Conservation (phyloP, 2,888 invertebrate species). For the Cheilosia urbana region DNA sequence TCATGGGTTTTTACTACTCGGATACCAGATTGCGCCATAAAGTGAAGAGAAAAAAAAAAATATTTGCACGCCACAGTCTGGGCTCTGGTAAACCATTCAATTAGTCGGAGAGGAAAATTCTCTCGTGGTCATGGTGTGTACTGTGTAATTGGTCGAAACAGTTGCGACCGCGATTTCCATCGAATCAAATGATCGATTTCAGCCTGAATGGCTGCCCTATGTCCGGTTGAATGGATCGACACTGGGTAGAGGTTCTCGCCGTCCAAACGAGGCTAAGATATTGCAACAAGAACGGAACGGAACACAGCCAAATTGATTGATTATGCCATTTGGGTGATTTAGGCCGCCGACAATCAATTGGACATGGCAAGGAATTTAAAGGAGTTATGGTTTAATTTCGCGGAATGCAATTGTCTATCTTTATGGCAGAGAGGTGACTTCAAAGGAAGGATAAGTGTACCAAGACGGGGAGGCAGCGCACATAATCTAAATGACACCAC, state of each 20-base stretch:
- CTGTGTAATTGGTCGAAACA: slow-evolving; percentile 62
- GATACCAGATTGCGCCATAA: slow-evolving; percentile 40
- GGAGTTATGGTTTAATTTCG: slow-evolving; percentile 51
- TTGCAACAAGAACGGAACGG: slow-evolving; percentile 61
- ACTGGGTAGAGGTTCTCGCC: slow-evolving; percentile 41
- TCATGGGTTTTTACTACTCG: slow-evolving; percentile 34
- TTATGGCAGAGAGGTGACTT: not conserved
- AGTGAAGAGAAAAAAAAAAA: slow-evolving; percentile 1
- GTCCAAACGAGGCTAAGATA: not conserved
- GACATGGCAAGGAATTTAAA: slow-evolving; percentile 40
- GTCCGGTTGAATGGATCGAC: slow-evolving; percentile 58
- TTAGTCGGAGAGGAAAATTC: slow-evolving; percentile 50
- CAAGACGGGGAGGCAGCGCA: too few species aligned
- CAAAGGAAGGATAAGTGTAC: slow-evolving; percentile 15
- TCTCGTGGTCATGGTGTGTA: slow-evolving; percentile 64
- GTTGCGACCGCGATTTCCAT: slow-evolving; percentile 60
- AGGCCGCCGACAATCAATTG: slow-evolving; percentile 51
- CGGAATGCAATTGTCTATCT: slow-evolving; percentile 17
- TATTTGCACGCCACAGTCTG: slow-evolving; percentile 44
- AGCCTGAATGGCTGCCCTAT: slow-evolving; percentile 9
- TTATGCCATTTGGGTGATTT: slow-evolving; percentile 48
- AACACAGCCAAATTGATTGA: slow-evolving; percentile 64
- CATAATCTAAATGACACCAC: too few species aligned
- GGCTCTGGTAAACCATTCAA: slow-evolving; percentile 60
- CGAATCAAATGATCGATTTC: slow-evolving; percentile 57